Percentiles rank a stretch among this genome's conserved stretches.
Conservation (phyloP, 2,797 vertebrate genomes). For the Chromis chromis region DNA sequence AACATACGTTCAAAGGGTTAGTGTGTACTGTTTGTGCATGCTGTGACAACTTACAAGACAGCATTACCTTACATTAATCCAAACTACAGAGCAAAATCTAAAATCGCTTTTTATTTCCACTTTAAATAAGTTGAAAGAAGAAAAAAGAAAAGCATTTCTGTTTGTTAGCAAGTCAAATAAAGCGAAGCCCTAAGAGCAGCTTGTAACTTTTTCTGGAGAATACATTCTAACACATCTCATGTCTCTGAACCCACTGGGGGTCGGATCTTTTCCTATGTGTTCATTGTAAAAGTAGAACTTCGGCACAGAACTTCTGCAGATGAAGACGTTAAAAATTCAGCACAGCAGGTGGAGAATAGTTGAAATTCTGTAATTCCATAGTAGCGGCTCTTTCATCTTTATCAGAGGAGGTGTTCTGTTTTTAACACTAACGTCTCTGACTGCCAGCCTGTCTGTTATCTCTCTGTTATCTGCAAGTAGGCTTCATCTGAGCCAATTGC, state of each 20-base stretch:
- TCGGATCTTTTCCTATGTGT: conserved; percentile 33
- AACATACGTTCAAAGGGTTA: background rate
- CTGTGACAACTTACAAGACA: background rate
- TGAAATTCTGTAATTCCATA: conserved; percentile 67
- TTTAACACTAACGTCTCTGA: conserved; percentile 37
- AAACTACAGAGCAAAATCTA: background rate
- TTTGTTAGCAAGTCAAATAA: conserved; percentile 32
- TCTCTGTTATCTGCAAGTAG: conserved; percentile 10
- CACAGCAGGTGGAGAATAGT: conserved; percentile 65
- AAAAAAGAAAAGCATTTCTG: background rate
- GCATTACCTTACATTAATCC: background rate
- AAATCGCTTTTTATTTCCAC: background rate
- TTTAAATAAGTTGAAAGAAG: conserved; percentile 9
- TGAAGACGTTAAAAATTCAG: conserved; percentile 65
- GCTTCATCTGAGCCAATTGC: conserved; percentile 8
- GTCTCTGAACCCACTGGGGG: conserved; percentile 46
- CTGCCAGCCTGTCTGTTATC: conserved; percentile 32
- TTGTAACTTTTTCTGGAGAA: conserved; percentile 28
- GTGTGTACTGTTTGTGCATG: background rate
- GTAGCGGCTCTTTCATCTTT: conserved; percentile 66
- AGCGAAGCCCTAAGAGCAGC: conserved; percentile 17
- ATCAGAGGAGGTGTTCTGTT: conserved; percentile 53
- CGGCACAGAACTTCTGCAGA: conserved; percentile 53
- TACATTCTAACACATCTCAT: conserved; percentile 49
- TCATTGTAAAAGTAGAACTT: conserved; percentile 62